Evolutionary conservation across 2,113 vertebrate genomes (phyloP).

Genomic region (Montifringilla adamsi): DNA sequence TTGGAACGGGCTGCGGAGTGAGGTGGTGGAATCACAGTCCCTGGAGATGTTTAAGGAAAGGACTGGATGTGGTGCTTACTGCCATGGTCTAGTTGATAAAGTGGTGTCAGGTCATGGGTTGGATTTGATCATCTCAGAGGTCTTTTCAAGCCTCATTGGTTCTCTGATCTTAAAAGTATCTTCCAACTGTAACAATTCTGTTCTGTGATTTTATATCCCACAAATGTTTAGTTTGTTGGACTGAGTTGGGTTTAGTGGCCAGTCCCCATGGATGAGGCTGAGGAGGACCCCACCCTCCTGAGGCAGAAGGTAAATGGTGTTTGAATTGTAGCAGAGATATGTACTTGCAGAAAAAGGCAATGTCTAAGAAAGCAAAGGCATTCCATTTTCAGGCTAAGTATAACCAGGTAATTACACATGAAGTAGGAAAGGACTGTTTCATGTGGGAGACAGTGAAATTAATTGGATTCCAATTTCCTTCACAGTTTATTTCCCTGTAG

Average conservation of each 20-base stretch:
- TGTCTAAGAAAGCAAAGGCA: not conserved
- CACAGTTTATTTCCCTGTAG: constrained; percentile 10
- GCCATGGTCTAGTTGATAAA: not conserved
- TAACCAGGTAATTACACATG: not conserved
- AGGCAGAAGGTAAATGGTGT: not conserved
- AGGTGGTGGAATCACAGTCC: not conserved
- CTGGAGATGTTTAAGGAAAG: not conserved
- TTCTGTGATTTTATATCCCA: not conserved
- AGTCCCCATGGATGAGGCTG: not conserved
- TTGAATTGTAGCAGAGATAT: not conserved
- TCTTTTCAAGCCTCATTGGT: not conserved
- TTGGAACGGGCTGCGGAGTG: not conserved
- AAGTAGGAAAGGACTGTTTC: not conserved
- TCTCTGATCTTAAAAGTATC: not conserved
- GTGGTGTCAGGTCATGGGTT: not conserved
- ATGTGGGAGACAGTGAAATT: not conserved
- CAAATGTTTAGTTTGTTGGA: not conserved
- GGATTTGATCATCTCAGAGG: not conserved
- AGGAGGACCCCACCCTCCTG: not conserved
- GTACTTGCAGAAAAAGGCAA: not conserved
- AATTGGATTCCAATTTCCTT: not conserved
- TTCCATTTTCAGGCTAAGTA: not conserved
- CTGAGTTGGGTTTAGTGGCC: not conserved
- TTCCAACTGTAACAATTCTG: not conserved
- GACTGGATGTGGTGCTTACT: not conserved